A percentile compares a stretch with the other conserved stretches of the same genome.
These are phyloP conservation scores for Trogon surrucura DNA, from an alignment of 2,113 vertebrate genomes.

Conservation along the genomic window DNA sequence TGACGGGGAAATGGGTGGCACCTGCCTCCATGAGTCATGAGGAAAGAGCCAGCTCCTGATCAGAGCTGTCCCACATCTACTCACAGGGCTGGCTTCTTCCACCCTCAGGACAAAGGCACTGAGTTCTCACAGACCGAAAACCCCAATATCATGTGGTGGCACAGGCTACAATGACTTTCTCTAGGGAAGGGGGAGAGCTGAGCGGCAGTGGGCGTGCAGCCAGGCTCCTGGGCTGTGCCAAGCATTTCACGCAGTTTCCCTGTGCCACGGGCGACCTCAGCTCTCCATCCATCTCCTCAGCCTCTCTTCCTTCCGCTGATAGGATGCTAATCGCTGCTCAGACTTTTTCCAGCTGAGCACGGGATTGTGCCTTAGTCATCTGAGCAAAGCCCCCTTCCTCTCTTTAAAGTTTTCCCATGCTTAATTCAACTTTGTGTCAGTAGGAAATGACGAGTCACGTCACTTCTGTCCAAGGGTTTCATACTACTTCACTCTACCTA, in stretches of 20 bases:
- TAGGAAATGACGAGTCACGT: constrained; percentile 65
- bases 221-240: background rate
- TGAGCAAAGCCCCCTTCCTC: constrained; percentile 35
- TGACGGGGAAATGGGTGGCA: background rate
- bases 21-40: background rate
- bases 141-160: fast-evolving
- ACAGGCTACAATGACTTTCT: background rate
- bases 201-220: background rate
- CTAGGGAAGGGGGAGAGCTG: fast-evolving
- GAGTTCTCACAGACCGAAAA: background rate
- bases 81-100: background rate
- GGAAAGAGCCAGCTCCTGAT: background rate
- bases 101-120: background rate
- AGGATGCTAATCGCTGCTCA: background rate
- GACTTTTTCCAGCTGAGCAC: constrained; percentile 54
- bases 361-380: constrained; percentile 41
- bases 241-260: background rate
- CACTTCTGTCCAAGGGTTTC: constrained; percentile 42
- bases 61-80: background rate
- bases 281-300: background rate
- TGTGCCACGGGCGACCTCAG: background rate
- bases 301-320: constrained; percentile 51
- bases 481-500: background rate
- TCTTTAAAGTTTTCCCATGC: constrained; percentile 53
- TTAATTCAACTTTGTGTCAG: constrained; percentile 23